These are phyloP conservation scores for Brachyrhaphis roseni DNA, from an alignment of 2,797 vertebrate genomes.

Conservation along the genomic window DNA sequence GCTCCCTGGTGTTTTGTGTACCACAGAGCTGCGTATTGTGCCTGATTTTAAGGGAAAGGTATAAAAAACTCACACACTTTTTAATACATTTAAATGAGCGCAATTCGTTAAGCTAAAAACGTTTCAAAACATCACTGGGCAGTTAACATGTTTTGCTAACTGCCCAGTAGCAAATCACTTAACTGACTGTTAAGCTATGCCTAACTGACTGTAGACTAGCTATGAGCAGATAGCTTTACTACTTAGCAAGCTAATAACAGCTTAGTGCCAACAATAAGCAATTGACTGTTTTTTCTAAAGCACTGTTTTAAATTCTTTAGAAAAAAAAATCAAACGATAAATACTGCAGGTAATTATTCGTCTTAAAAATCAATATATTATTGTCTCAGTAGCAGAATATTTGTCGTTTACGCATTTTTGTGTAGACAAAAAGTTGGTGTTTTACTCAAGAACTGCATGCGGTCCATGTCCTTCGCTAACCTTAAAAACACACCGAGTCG, in stretches of 20 bases:
- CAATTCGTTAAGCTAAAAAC: background rate
- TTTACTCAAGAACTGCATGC: background rate
- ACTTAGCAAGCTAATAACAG: background rate
- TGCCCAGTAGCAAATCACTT: background rate
- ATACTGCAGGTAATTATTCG: background rate
- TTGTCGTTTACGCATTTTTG: background rate
- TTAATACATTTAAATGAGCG: background rate
- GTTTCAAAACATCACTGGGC: background rate
- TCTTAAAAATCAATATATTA: background rate
- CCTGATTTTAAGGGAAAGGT: constrained; percentile 87
- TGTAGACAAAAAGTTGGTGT: background rate
- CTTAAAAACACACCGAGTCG: background rate
- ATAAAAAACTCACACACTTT: constrained; percentile 28
- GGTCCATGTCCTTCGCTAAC: background rate
- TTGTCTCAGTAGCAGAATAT: background rate
- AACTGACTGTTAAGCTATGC: no score
- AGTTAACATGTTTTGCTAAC: background rate
- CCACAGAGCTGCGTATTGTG: constrained; percentile 84
- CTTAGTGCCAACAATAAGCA: background rate
- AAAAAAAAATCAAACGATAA: background rate
- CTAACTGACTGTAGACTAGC: background rate
- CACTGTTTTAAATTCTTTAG: background rate
- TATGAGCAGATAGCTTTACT: background rate
- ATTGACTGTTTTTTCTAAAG: background rate
- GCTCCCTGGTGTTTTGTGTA: constrained; percentile 86